phyloP scores from a whole-genome alignment of 2,797 vertebrate species.

The Vireo griseus region DNA sequence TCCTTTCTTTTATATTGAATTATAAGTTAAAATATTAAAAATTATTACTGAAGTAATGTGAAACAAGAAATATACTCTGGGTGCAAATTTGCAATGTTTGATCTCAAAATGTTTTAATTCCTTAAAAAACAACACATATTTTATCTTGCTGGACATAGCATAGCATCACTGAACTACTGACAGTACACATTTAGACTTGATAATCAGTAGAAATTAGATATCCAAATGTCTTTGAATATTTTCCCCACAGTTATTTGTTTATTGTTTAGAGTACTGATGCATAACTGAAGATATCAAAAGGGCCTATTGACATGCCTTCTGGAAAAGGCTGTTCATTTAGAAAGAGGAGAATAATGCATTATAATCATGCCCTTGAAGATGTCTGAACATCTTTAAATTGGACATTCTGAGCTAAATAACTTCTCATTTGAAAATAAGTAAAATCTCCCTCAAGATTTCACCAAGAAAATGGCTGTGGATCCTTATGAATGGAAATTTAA shows the following conservation, averaged over 20 bases:
- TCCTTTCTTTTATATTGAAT: neutral
- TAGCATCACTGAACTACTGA: neutral
- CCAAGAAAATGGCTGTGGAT: neutral
- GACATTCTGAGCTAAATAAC: neutral
- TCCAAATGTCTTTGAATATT: neutral
- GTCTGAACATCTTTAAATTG: neutral
- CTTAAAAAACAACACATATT: neutral
- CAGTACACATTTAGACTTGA: neutral
- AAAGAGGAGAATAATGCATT: neutral
- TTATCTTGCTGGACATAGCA: neutral
- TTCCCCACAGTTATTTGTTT: neutral
- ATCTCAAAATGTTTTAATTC: neutral
- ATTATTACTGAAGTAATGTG: neutral
- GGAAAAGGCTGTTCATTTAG: neutral
- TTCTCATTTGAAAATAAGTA: neutral
- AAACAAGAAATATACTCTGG: neutral
- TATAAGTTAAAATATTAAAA: neutral
- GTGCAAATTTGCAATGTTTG: neutral
- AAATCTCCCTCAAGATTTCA: neutral
- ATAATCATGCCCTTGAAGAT: neutral
- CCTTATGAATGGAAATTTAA: neutral
- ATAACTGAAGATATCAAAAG: neutral
- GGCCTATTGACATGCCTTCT: neutral
- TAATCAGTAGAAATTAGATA: neutral
- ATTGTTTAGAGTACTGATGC: neutral